A percentile compares a stretch with the other conserved stretches of the same genome.
Conservation (phyloP, 2,888 invertebrate genomes). For the Drosophila kambysellisi region DNA sequence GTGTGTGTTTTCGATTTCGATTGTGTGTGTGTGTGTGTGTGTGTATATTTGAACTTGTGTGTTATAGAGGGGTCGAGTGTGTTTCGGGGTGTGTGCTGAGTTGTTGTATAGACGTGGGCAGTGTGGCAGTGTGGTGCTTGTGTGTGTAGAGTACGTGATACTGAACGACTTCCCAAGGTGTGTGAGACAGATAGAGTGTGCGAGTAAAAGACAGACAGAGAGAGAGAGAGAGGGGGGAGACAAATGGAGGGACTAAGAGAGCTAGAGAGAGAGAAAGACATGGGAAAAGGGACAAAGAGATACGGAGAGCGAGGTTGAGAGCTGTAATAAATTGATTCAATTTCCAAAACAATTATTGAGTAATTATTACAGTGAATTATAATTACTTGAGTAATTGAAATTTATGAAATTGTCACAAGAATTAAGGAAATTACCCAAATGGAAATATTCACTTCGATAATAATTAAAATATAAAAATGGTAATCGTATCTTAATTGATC, state of each 20-base stretch:
- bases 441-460: not conserved
- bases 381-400: not conserved
- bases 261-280: conserved; percentile 4
- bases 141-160: conserved; percentile 35
- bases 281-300: conserved; percentile 11
- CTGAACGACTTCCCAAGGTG: conserved; percentile 32
- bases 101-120: conserved; percentile 11
- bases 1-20: conserved; percentile 35
- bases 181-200: not conserved
- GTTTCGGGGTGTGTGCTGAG: conserved; percentile 13
- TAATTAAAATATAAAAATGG: not conserved
- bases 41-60: conserved; percentile 15
- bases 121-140: conserved; percentile 37
- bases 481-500: not conserved
- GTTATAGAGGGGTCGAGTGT: not conserved
- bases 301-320: conserved; percentile 19
- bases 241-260: conserved; percentile 5
- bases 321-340: conserved; percentile 3
- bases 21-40: conserved; percentile 32
- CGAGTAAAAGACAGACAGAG: conserved; percentile 11
- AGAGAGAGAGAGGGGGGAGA: conserved; percentile 2
- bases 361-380: conserved; percentile 1
- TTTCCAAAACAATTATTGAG: conserved; percentile 6
- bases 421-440: not conserved
- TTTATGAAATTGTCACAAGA: not conserved